These are phyloP conservation scores for Danionella dracula DNA, from an alignment of 2,797 vertebrate genomes.

Conservation along the genomic window DNA sequence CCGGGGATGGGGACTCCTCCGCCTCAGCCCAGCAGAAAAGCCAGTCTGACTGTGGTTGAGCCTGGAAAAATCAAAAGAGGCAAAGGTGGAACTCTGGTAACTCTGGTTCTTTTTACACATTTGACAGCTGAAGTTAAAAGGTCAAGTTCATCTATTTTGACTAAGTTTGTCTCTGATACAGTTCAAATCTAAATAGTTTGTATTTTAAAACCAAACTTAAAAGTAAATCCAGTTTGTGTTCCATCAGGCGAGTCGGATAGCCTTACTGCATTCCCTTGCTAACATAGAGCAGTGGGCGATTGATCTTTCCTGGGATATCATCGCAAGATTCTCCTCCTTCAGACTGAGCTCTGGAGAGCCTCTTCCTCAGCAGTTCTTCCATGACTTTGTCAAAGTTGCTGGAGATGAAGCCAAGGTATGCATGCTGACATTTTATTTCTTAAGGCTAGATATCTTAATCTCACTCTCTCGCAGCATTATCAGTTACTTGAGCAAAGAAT, in stretches of 20 bases:
- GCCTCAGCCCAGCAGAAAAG: slow-evolving; percentile 53
- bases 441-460: neutral
- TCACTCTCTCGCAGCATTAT: slow-evolving; percentile 63
- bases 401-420: slow-evolving; percentile 65
- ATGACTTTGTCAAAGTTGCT: slow-evolving; percentile 64
- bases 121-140: neutral
- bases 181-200: too few relatives aligned
- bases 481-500: slow-evolving; percentile 57
- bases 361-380: slow-evolving; percentile 58
- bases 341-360: slow-evolving; percentile 46
- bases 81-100: slow-evolving; percentile 63
- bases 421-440: neutral
- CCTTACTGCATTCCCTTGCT: slow-evolving; percentile 62
- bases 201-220: neutral
- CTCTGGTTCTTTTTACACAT: neutral
- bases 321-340: slow-evolving; percentile 56
- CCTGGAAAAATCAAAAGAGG: slow-evolving; percentile 65
- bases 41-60: slow-evolving; percentile 54
- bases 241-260: slow-evolving; percentile 60
- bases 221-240: slow-evolving; percentile 8
- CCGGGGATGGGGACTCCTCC: slow-evolving; percentile 53
- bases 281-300: slow-evolving; percentile 69
- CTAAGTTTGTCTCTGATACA: too few relatives aligned
- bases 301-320: slow-evolving; percentile 65
- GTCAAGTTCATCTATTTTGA: too few relatives aligned